Evolutionary conservation across 2,113 vertebrate genomes (phyloP), one percentile per base, ranked within the genome.

Genomic region (Microcebus lehilahytsara): DNA sequence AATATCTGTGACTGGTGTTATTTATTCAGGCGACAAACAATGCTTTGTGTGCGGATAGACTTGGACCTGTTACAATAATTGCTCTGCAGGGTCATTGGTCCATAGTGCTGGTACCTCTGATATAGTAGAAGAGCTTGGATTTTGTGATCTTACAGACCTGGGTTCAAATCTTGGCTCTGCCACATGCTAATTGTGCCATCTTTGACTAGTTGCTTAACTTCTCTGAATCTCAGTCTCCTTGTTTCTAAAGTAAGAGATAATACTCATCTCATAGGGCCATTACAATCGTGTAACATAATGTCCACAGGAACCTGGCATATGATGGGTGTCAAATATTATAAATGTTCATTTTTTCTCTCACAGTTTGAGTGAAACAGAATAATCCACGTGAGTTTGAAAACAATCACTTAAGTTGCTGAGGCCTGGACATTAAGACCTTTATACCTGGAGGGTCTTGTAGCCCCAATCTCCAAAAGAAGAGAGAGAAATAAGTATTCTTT

Each of bases 371-470:
- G 79, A 91, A 69, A 49, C 6, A 74, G 91, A 71, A 67, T 37
- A 46, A 83, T n/a, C 2, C 4, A 67, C 34, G 37, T 71, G 16
- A 64, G 6, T 85, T 80, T 95, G 90, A 71, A 91, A 93, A 40
- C 17, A 74, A 77, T 49, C 40, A 51, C 62, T 81, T 69, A 72
- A 90, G 56, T 60, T 60, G 6, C 66, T 46, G 11, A 85, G 8
- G 7, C 32, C 11, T 66, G 67, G 75, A 30, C 67, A n/a, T 66
- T 49, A 53, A 72, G 17, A 78, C 6, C 60, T 20, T 72, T 56
- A 23, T 49, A 32, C 17, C 46, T 49, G 27, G 53, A 72, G 42
- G 37, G 62, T 32, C 66, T n/a, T 23, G 2, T 13, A 90, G 67
- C 23, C 4, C 34, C 30, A 14, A 56, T 46, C 4, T 67, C 40